Evolutionary conservation across 2,888 invertebrate species (phyloP).

Genomic region (Mimachlamys varia): DNA sequence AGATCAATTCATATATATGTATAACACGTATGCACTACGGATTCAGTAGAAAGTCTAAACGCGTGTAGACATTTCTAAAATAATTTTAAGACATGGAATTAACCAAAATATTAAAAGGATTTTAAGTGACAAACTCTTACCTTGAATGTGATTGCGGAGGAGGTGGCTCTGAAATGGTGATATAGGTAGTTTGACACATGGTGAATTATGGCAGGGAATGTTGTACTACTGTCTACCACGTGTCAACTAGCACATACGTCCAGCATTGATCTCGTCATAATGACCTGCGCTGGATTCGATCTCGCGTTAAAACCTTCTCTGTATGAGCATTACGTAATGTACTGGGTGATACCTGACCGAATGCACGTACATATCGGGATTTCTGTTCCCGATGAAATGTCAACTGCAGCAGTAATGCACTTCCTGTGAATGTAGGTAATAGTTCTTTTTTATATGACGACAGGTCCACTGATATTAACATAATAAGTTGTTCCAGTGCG

Average conservation of each 20-base stretch:
- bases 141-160: not conserved
- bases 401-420: not conserved
- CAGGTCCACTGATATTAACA: not conserved
- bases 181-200: conserved; percentile 21
- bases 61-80: too few relatives aligned
- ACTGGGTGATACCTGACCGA: not conserved
- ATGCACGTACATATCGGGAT: not conserved
- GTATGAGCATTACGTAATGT: not conserved
- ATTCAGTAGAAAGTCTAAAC: too few relatives aligned
- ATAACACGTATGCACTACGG: too few relatives aligned
- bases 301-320: not conserved
- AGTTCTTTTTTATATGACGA: not conserved
- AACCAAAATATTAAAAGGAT: not conserved
- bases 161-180: not conserved
- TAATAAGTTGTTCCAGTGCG: not conserved
- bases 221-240: not conserved
- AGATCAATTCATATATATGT: too few relatives aligned
- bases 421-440: not conserved
- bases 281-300: not conserved
- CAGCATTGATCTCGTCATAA: not conserved
- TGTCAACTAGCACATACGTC: not conserved
- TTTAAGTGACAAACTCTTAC: not conserved
- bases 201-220: not conserved
- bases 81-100: not conserved
- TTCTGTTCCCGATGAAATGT: not conserved